A percentile compares a stretch with the other conserved stretches of the same genome.
Conservation (phyloP, 2,797 vertebrate genomes). For the Cetoscarus ocellatus region DNA sequence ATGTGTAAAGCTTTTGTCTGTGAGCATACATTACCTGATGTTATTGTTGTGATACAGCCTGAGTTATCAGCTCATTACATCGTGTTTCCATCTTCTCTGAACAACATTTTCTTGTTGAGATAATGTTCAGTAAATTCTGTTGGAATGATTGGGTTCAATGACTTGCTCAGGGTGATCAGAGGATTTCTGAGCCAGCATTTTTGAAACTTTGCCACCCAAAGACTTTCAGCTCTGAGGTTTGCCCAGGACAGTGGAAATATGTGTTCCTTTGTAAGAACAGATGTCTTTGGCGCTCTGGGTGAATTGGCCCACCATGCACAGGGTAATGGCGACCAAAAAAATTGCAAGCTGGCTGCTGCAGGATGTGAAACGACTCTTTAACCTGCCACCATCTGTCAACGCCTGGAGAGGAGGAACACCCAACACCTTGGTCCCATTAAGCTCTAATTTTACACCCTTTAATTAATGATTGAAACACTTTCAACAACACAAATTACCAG, state of each 20-base stretch:
- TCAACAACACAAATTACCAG: neutral
- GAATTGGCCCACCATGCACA: conserved; percentile 20
- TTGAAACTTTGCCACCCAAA: neutral
- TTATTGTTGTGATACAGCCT: too few species aligned
- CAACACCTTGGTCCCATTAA: conserved; percentile 33
- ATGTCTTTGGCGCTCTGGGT: conserved; percentile 45
- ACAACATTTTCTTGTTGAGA: too few species aligned
- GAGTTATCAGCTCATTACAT: too few species aligned
- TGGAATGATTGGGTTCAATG: too few species aligned
- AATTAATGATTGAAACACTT: conserved; percentile 23
- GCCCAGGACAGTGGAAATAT: conserved; percentile 2
- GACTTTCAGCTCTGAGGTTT: conserved; percentile 4
- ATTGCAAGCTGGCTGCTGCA: conserved; percentile 25
- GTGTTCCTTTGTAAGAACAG: conserved; percentile 36
- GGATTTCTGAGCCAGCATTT: too few species aligned
- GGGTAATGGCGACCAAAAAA: conserved; percentile 37
- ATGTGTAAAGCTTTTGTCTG: too few species aligned
- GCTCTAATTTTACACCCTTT: neutral
- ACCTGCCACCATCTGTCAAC: conserved; percentile 56
- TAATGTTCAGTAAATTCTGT: too few species aligned
- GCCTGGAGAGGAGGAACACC: conserved; percentile 18
- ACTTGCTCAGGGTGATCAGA: too few species aligned
- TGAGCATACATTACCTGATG: too few species aligned
- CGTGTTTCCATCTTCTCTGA: too few species aligned
- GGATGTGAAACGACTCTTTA: conserved; percentile 33